phyloP scores from a whole-genome alignment of 1,140 invertebrate species.

The Stegodyphus dumicola region DNA sequence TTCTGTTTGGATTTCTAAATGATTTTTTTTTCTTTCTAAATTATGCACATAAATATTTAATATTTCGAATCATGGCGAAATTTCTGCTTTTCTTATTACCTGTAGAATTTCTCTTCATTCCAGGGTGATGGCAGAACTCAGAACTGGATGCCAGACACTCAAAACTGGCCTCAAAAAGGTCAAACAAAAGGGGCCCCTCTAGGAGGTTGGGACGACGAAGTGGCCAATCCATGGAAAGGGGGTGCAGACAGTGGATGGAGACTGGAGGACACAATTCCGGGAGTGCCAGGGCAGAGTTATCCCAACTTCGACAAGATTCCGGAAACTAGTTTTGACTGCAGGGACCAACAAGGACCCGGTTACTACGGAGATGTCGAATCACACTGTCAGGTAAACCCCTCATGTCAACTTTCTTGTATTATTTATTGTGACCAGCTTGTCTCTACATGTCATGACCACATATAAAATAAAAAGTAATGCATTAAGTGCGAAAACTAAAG shows the following conservation, averaged over 20 bases:
- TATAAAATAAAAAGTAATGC: too few species aligned
- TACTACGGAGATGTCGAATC: constrained; percentile 70
- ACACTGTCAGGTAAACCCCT: constrained; percentile 68
- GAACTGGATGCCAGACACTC: background rate
- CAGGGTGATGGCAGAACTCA: background rate
- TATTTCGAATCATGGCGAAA: too few species aligned
- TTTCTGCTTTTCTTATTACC: too few species aligned
- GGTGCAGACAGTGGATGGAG: constrained; percentile 16
- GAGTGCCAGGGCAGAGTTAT: constrained; percentile 69
- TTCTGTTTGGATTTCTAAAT: too few species aligned
- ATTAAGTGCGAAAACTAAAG: too few species aligned
- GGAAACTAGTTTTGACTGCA: constrained; percentile 69
- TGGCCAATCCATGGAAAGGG: constrained; percentile 1
- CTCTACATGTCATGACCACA: too few species aligned
- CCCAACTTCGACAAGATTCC: constrained; percentile 67
- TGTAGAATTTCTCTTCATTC: background rate
- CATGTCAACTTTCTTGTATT: background rate
- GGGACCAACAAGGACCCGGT: constrained; percentile 68
- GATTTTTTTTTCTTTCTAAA: too few species aligned
- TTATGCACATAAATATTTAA: too few species aligned
- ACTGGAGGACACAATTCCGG: constrained; percentile 64
- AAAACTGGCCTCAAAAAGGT: background rate
- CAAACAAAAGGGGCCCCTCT: constrained; percentile 15
- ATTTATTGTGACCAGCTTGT: too few species aligned
- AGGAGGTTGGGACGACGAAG: constrained; percentile 40